Evolutionary conservation across 2,113 vertebrate species (phyloP), one percentile per base, ranked within the genome.

Genomic region (Chelonoidis abingdonii): DNA sequence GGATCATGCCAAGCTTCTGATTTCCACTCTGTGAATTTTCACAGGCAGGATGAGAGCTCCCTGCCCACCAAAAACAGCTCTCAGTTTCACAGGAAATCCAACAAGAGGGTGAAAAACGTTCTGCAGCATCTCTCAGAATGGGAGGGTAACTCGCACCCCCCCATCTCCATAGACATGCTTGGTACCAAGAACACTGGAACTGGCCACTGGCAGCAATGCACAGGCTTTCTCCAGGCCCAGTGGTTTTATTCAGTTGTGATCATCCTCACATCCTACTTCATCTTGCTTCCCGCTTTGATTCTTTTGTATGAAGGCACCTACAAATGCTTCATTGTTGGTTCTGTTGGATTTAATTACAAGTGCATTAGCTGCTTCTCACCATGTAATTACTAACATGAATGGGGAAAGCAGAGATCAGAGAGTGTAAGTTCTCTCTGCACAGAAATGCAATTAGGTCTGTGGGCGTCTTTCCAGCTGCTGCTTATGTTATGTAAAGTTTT

Each of bases 291-390:
- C 44, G 49, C 86, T 92, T 89, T 94, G 88, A 93, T 95, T 96
- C 86, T 83, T 65, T 75, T 92, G 52, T 57, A 62, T 31, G 31
- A 69, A 41, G 84, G 21, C 89, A 85, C 80, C 95, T 97, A 97
- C 94, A 97, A 97, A 94, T 98, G 98, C 97, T 97, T 97, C 95
- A 94, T 97, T 95, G 93, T 96, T 97, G 98, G 89, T 95, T 97
- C 97, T 98, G 97, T 97, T 97, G 98, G 96, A 94, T 94, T 88
- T 98, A 98, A 98, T 98, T 98, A 97, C 97, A 97, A 94, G 97
- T 72, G 4, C 50, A 89, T 95, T 98, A 97, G 94, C 97, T 96
- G 94, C 95, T 97, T 98, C 97, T 96, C 88, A 94, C 95, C 94
- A 87, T 95, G 92, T 97, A 97, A 98, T 98, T 98, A 98, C 97